phyloP scores from a whole-genome alignment of 2,797 vertebrate genomes.

The Amniataba percoides region DNA sequence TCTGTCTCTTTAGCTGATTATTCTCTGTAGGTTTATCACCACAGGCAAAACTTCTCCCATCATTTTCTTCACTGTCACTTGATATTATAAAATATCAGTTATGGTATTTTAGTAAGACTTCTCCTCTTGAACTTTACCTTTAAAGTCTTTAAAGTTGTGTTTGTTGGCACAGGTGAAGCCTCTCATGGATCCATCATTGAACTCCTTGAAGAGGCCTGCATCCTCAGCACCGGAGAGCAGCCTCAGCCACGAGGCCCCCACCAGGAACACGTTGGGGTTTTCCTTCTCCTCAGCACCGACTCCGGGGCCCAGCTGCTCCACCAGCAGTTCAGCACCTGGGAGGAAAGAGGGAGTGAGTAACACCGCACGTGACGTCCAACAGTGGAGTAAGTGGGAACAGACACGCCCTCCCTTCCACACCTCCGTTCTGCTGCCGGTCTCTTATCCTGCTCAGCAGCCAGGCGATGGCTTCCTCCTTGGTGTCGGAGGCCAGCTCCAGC shows the following conservation, averaged over 20 bases:
- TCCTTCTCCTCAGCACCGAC: constrained; percentile 77
- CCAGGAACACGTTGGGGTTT: constrained; percentile 89
- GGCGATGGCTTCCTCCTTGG: constrained; percentile 88
- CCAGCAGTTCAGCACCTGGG: constrained; percentile 90
- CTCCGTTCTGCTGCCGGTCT: constrained; percentile 90
- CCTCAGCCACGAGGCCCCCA: constrained; percentile 89
- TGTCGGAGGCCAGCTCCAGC: constrained; percentile 89
- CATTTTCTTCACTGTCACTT: not conserved
- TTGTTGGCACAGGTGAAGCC: constrained; percentile 90
- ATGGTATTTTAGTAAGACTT: not conserved
- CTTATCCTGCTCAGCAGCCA: constrained; percentile 92
- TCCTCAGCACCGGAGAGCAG: constrained; percentile 93
- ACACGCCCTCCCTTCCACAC: constrained; percentile 69
- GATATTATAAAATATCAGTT: not conserved
- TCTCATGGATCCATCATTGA: constrained; percentile 91
- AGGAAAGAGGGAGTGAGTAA: not conserved
- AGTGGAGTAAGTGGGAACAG: not conserved
- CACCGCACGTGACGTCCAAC: accelerated
- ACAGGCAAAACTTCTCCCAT: no score
- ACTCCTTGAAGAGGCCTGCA: constrained; percentile 93
- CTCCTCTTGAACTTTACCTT: constrained; percentile 77
- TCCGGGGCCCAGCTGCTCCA: constrained; percentile 86
- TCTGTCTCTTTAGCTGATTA: no score
- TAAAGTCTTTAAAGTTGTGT: constrained; percentile 90
- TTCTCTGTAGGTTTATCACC: no score